Base-by-base conservation (phyloP, 2,888 invertebrate species). In the Lithophane semibrunnea region DNA sequence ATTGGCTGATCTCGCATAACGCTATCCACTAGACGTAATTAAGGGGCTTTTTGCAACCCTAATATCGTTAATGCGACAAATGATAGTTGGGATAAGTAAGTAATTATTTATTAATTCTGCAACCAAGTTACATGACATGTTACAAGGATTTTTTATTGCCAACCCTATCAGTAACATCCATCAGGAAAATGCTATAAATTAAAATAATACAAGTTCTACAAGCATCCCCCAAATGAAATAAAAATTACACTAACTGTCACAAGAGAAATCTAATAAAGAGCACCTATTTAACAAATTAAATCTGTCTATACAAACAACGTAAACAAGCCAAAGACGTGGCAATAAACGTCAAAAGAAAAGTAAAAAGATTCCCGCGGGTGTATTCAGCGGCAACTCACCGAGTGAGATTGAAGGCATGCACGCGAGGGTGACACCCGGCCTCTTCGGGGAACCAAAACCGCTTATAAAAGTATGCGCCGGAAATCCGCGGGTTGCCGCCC, bases 1-100 rank as follows among this genome's bases (percentile, higher is more conserved):
- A 96, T 96, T 96, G 94, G 94, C 94, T 94, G 94, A 95, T 96
- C 94, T 93, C 92, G 92, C 91, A 89, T 91, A 90, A 87, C 82
- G 78, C 72, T 83, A 80, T 76, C 77, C 81, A 54, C 70, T 76
- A 87, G 88, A 84, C 85, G 90, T 90, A 92, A 93, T 93, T 92
- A 92, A 89, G 90, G 88, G 86, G 85, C 87, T 90, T 88, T 91
- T 90, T 89, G 84, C 81, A 79, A 63, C 81, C 77, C 82, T 84
- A 84, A 90, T 88, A 84, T 76, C 77, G 71, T 79, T 86, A 86
- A 84, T 84, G 86, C 79, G 79, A 84, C 80, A 83, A 84, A 86
- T 82, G 81, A 86, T 84, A 86, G 79, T 83, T 69, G 52, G 64
- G 76, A 63, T 75, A 85, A 64, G 58, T 79, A 74, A 78, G 69